These are phyloP conservation scores for Aspidiotus rigidus DNA, from an alignment of 2,888 invertebrate genomes.

Conservation along the genomic window DNA sequence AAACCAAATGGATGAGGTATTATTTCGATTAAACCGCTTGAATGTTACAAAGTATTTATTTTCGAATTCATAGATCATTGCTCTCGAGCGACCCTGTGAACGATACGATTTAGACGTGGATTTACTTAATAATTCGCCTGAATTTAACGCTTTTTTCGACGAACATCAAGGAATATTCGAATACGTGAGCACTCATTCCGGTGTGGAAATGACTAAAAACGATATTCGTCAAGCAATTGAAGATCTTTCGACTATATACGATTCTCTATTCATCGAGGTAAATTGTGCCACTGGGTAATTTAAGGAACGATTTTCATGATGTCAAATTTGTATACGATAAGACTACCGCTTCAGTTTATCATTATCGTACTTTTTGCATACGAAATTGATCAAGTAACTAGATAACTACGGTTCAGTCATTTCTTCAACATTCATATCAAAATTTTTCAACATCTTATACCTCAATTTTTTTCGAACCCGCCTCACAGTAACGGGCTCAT, in stretches of 20 bases:
- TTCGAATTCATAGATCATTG: conserved; percentile 12
- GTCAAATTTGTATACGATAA: background rate
- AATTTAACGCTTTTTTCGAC: conserved; percentile 15
- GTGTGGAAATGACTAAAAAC: conserved; percentile 1
- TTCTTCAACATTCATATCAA: too few species aligned
- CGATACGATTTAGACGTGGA: conserved; percentile 17
- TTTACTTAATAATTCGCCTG: conserved; percentile 21
- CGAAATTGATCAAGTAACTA: background rate
- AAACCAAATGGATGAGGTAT: background rate
- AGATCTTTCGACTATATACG: conserved; percentile 8
- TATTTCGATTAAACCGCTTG: background rate
- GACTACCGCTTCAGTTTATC: background rate
- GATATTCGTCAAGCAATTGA: conserved; percentile 10
- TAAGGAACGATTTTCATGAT: background rate
- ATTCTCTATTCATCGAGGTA: conserved; percentile 18
- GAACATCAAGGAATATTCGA: conserved; percentile 9
- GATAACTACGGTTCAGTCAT: too few species aligned
- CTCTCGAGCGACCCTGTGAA: conserved; percentile 10
- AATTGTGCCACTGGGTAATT: background rate
- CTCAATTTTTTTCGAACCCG: too few species aligned
- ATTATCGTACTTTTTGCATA: background rate
- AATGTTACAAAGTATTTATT: background rate
- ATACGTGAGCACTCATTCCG: background rate
- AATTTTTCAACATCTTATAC: too few species aligned
- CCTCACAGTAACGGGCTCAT: too few species aligned